Evolutionary conservation across 2,888 invertebrate genomes (phyloP).

Genomic region (Diogma glabrata): DNA sequence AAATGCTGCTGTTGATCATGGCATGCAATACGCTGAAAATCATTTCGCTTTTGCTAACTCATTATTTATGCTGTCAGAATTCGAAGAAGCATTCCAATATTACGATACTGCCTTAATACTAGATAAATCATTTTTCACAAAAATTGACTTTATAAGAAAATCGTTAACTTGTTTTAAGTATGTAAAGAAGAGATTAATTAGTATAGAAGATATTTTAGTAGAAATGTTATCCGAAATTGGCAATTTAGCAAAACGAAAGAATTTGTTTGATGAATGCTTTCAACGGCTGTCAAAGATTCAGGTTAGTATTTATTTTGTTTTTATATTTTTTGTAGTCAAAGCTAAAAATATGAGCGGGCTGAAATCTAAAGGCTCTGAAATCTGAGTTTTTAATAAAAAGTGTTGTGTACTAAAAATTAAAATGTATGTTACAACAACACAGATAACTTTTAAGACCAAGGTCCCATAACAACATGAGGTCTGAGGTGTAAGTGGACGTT

Average conservation of each 20-base stretch:
- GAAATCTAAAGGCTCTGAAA: too few species aligned
- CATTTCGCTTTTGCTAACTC: conserved; percentile 31
- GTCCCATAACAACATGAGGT: too few species aligned
- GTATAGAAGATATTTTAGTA: conserved; percentile 13
- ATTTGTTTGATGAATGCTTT: conserved; percentile 14
- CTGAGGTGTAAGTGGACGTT: too few species aligned
- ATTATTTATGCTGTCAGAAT: conserved; percentile 31
- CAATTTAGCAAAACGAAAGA: conserved; percentile 13
- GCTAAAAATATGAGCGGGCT: too few species aligned
- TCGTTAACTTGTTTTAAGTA: conserved; percentile 17
- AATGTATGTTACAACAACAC: too few species aligned
- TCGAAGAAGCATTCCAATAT: conserved; percentile 29
- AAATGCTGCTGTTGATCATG: conserved; percentile 30
- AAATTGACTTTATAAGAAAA: conserved; percentile 15
- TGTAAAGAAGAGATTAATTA: conserved; percentile 14
- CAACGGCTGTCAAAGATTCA: too few species aligned
- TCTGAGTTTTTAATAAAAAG: too few species aligned
- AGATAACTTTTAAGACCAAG: too few species aligned
- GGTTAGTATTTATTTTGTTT: too few species aligned
- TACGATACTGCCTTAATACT: conserved; percentile 30
- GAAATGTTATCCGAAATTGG: conserved; percentile 13
- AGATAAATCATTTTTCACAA: conserved; percentile 22
- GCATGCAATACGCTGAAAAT: conserved; percentile 30
- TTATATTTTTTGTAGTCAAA: too few species aligned
- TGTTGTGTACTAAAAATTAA: too few species aligned